Conservation (phyloP, 2,888 invertebrate species). For the Phengaris alcon region DNA sequence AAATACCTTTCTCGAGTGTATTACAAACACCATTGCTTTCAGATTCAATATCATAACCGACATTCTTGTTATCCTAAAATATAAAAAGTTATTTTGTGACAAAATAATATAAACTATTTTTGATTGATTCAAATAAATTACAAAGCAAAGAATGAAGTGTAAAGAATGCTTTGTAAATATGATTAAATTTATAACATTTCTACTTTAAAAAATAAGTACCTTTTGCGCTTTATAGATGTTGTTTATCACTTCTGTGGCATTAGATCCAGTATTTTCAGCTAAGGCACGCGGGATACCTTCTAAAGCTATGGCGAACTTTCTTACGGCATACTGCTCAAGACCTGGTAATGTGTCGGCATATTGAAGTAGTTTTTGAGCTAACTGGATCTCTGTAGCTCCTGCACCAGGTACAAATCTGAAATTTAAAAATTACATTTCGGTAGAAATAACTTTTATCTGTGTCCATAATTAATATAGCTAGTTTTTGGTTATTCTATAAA, state of each 20-base stretch:
- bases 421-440: background rate
- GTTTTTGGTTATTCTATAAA: too few relatives aligned
- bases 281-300: conserved; percentile 95
- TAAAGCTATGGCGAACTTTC: conserved; percentile 93
- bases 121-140: too few relatives aligned
- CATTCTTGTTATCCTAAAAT: conserved; percentile 83
- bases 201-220: conserved; percentile 48
- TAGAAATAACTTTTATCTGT: background rate
- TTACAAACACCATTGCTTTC: conserved; percentile 86
- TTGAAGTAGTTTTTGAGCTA: conserved; percentile 90
- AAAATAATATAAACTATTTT: background rate
- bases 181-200: background rate
- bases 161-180: background rate
- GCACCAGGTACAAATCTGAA: conserved; percentile 91
- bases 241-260: conserved; percentile 91
- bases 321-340: conserved; percentile 97
- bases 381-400: conserved; percentile 96
- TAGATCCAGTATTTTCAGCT: conserved; percentile 96
- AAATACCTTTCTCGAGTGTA: conserved; percentile 86
- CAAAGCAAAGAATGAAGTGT: too few relatives aligned
- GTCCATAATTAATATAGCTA: background rate
- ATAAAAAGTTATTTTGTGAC: conserved; percentile 12
- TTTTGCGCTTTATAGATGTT: conserved; percentile 96
- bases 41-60: conserved; percentile 93
- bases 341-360: conserved; percentile 96